Evolutionary conservation across 2,888 invertebrate species (phyloP), one percentile per base, ranked within the genome.

Genomic region (Lithophane ornitopus): DNA sequence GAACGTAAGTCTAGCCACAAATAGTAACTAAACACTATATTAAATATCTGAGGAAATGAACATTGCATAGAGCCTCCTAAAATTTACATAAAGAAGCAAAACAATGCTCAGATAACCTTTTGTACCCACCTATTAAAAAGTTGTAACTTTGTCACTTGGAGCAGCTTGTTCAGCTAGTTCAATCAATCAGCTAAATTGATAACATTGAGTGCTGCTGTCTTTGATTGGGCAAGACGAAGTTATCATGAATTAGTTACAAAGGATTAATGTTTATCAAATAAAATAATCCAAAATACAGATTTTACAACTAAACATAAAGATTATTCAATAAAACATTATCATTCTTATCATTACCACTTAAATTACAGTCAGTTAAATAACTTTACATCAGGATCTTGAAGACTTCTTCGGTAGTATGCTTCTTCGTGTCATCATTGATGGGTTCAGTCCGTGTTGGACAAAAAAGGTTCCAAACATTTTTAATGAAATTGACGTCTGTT

Each of bases 211-310:
- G 52, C 3, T 1, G 3, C 34, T 65, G 12, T 49, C n/a, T 59
- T 59, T 11, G 9, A 41, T 28, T 34, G 28, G 19, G 3, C 3
- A 19, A 49, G 46, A 7, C 12, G 9, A 41, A 49, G 6, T 49
- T 22, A 22, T 52, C n/a, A 56, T 28, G 2, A 44, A 61, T 49
- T 49, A 41, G 7, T 16, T 22, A 41, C 8, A 34, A 75, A 61
- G 6, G 8, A 14, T 19, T 28, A 28, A 52, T 44, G 7, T n/a
- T 4, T 58, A 11, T 52, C 3, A 26, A 52, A 49, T 26, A 34
- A 77, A n/a, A 26, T n/a, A 78, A 46, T 28, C 22, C n/a, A 63
- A 8, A 56, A 22, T 46, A 56, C 2, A 28, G 2, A 76, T 41
- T 19, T 56, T 52, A 67, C 44, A 34, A 54, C 16, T 11, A 39